Percentiles rank a stretch among this genome's conserved stretches.
Evolutionary conservation across 2,113 vertebrate genomes (phyloP).

Genomic region (Dicaeum eximium): DNA sequence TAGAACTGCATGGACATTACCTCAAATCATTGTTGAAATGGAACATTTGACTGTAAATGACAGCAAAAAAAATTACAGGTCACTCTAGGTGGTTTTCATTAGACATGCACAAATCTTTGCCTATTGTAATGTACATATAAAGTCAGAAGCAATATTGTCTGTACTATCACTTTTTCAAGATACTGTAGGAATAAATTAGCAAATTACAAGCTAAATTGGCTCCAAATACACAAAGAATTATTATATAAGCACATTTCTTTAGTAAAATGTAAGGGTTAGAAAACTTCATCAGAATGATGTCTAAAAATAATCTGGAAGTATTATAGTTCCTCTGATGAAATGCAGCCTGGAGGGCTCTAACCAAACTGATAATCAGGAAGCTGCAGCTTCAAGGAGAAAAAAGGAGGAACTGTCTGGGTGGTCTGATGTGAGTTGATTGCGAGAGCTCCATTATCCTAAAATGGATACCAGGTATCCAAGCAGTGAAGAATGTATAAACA

Average conservation of each 20-base stretch:
- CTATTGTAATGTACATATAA: background rate
- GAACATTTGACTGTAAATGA: slow-evolving; percentile 6
- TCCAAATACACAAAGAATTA: background rate
- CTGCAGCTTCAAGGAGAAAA: background rate
- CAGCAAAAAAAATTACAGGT: slow-evolving; percentile 3
- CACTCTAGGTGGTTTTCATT: background rate
- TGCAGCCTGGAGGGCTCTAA: background rate
- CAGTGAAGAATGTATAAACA: background rate
- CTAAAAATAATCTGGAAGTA: background rate
- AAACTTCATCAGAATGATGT: background rate
- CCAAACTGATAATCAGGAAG: background rate
- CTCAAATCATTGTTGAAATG: background rate
- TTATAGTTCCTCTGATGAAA: background rate
- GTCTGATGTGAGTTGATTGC: background rate
- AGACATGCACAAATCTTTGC: background rate
- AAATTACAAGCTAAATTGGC: background rate
- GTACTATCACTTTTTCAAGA: background rate
- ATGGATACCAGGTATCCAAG: background rate
- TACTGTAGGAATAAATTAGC: background rate
- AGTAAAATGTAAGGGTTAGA: background rate
- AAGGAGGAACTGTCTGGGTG: background rate
- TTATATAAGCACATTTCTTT: background rate
- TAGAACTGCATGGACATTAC: background rate
- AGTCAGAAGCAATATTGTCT: background rate
- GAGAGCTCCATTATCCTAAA: background rate